These are phyloP conservation scores for Drosophila multiciliata DNA, from an alignment of 2,888 invertebrate genomes.

Conservation along the genomic window DNA sequence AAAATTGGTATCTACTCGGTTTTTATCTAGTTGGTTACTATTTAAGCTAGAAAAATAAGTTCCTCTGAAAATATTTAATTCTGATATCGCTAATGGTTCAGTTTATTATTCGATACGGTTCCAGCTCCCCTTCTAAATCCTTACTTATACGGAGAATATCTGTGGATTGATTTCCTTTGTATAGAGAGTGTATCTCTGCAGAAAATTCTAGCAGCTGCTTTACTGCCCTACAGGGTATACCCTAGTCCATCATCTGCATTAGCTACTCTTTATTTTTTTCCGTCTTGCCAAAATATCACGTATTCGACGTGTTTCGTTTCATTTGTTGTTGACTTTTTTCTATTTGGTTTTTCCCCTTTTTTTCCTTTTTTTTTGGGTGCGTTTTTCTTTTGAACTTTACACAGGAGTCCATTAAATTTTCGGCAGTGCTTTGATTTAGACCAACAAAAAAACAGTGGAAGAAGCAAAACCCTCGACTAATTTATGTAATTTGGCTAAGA, in stretches of 20 bases:
- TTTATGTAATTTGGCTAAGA: slow-evolving; percentile 80
- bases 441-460: background rate
- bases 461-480: slow-evolving; percentile 57
- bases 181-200: background rate
- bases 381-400: slow-evolving; percentile 64
- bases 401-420: slow-evolving; percentile 79
- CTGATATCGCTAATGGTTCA: no score
- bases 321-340: slow-evolving; percentile 51
- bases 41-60: no score
- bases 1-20: background rate
- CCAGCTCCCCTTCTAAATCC: background rate
- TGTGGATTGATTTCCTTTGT: background rate
- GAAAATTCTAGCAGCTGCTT: no score
- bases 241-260: background rate
- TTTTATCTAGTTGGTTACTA: background rate
- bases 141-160: background rate
- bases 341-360: slow-evolving; percentile 4
- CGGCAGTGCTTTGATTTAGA: slow-evolving; percentile 68
- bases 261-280: slow-evolving; percentile 7
- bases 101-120: background rate
- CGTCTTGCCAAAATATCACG: slow-evolving; percentile 39
- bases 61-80: background rate
- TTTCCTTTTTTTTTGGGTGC: slow-evolving; percentile 32
- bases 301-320: slow-evolving; percentile 48
- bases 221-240: background rate